Base-by-base conservation (phyloP, 1,140 invertebrate species). In the Lepidurus apus region DNA sequence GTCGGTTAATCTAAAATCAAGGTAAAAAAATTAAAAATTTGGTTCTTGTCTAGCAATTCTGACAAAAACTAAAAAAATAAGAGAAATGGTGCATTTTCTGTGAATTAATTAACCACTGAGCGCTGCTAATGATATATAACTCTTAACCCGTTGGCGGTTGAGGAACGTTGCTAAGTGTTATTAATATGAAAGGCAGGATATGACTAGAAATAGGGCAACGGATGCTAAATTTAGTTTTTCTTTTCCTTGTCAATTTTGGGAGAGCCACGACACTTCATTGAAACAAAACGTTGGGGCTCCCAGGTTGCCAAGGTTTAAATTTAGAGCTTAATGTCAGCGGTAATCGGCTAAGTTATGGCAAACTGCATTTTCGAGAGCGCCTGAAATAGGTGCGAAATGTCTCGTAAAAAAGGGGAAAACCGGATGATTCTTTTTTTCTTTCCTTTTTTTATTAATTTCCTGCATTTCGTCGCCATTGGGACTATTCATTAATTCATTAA, bases 1-100 rank as follows among this genome's bases (percentile, higher is more conserved):
- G 53, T 65, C 53, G 53, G 53, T 65, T 65, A 65, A 13, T 13
- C 53, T 65, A 65, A 65, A 65, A 9, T 65, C 53, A 65, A 65
- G 53, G 53, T 65, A 65, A 65, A 47, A 65, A 65, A 13, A 21
- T 21, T 0, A 5, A 21, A 9, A 65, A 65, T 17, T 7, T 21
- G 53, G 53, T 65, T 65, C 13, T 4, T 65, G 7, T 21, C 17
- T 65, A 13, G 17, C 53, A 34, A 34, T 34, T 34, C 34, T 34
- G 34, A 34, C 34, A 34, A 34, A 34, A 34, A 34, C 34, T 34
- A 34, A 34, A 34, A 34, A 34, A 34, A 34, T 34, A 34, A 34
- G 34, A 34, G 34, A 34, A 34, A 34, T 34, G 34, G 34, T 34
- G 34, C n/a, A n/a, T 65, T 65, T 65, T 65, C 6, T 65, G 53